phyloP scores from a whole-genome alignment of 2,113 vertebrate species.

The Forbesichthys papilliferus region DNA sequence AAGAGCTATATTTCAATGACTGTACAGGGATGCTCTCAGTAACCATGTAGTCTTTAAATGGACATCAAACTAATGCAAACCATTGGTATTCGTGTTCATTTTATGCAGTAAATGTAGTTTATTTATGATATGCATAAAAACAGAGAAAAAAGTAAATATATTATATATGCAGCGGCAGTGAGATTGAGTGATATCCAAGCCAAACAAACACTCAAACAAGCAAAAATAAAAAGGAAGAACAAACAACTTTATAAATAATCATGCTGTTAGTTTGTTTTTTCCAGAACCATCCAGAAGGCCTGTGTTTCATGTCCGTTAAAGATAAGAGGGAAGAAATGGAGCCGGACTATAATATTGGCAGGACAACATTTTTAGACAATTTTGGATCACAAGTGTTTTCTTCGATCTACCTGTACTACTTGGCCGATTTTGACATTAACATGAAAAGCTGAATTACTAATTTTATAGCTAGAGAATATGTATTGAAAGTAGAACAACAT shows the following conservation, averaged over 20 bases:
- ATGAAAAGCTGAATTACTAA: too few species aligned
- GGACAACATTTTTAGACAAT: too few species aligned
- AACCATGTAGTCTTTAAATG: neutral
- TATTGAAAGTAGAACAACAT: too few species aligned
- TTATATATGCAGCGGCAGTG: neutral
- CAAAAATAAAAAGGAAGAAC: neutral
- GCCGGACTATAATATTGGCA: too few species aligned
- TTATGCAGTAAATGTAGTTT: neutral
- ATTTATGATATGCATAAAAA: neutral
- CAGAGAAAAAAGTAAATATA: neutral
- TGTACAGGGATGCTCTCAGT: neutral
- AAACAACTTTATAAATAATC: neutral
- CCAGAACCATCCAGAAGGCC: too few species aligned
- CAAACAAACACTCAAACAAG: neutral
- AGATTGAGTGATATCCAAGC: neutral
- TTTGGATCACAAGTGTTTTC: too few species aligned
- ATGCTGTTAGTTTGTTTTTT: too few species aligned
- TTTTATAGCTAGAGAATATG: too few species aligned
- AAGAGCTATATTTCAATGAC: constrained; percentile 5
- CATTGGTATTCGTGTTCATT: neutral
- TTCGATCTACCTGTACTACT: too few species aligned
- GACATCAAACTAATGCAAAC: neutral
- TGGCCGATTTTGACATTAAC: too few species aligned
- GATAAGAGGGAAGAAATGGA: neutral
- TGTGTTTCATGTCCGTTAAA: neutral